Evolutionary conservation across 2,797 vertebrate genomes (phyloP).

Genomic region (Pterois miles): DNA sequence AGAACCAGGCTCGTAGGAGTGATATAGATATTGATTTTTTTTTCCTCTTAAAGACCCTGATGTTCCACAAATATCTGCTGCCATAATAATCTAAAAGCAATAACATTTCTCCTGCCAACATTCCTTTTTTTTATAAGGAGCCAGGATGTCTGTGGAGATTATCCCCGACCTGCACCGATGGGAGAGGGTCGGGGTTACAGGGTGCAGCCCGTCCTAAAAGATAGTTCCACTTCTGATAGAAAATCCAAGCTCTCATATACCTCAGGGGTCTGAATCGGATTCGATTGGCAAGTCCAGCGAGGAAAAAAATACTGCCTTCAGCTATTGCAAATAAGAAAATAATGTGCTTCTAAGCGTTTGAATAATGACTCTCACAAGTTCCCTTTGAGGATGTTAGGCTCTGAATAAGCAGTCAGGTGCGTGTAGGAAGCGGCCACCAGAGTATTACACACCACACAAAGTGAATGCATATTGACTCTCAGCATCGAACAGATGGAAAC

Average conservation of each 20-base stretch:
- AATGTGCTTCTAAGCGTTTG: constrained; percentile 53
- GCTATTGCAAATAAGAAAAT: constrained; percentile 58
- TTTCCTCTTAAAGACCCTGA: constrained; percentile 26
- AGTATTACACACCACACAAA: constrained; percentile 45
- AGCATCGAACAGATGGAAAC: constrained; percentile 59
- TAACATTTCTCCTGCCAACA: constrained; percentile 40
- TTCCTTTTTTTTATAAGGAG: constrained; percentile 26
- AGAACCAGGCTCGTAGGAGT: constrained; percentile 5
- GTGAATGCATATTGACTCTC: constrained; percentile 45
- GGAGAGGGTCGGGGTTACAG: neutral
- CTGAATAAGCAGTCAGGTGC: constrained; percentile 52
- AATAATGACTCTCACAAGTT: constrained; percentile 62
- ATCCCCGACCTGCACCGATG: constrained; percentile 33
- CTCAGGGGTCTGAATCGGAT: constrained; percentile 21
- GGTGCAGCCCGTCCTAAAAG: constrained; percentile 33
- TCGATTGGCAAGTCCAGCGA: constrained; percentile 19
- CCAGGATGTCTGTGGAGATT: constrained; percentile 49
- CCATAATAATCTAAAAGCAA: constrained; percentile 49
- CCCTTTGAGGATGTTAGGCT: constrained; percentile 45
- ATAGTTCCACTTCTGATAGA: constrained; percentile 36
- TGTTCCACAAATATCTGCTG: constrained; percentile 54
- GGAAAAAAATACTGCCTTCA: constrained; percentile 31
- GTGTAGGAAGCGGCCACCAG: constrained; percentile 35
- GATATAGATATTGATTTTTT: constrained; percentile 41
- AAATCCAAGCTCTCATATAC: constrained; percentile 22